Conservation (phyloP, 2,888 invertebrate genomes). For the Epinotia ramella region DNA sequence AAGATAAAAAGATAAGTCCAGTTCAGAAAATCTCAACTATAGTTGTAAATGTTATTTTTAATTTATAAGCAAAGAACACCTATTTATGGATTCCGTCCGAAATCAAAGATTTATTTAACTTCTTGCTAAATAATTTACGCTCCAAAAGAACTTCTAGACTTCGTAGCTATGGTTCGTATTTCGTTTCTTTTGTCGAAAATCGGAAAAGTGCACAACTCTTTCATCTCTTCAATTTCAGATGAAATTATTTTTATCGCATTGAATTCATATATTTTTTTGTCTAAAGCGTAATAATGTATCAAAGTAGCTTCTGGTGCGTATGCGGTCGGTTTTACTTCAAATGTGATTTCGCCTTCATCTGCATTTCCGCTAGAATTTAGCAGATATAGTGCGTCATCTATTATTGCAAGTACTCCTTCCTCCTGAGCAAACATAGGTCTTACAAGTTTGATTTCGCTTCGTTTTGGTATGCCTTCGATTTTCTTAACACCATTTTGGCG, state of each 20-base stretch:
- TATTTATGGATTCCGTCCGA: too few relatives aligned
- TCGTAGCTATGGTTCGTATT: slow-evolving; percentile 31
- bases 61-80: too few relatives aligned
- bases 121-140: not conserved
- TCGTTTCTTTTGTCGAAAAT: slow-evolving; percentile 22
- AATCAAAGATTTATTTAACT: too few relatives aligned
- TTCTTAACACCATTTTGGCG: slow-evolving; percentile 14
- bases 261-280: slow-evolving; percentile 39
- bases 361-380: slow-evolving; percentile 15
- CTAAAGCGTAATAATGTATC: slow-evolving; percentile 31
- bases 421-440: slow-evolving; percentile 30
- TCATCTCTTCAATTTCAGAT: slow-evolving; percentile 3
- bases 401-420: slow-evolving; percentile 13
- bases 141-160: slow-evolving; percentile 36
- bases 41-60: too few relatives aligned
- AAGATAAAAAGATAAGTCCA: too few relatives aligned
- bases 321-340: slow-evolving; percentile 34
- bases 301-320: slow-evolving; percentile 37
- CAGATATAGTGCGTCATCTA: slow-evolving; percentile 25
- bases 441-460: slow-evolving; percentile 17
- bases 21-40: too few relatives aligned
- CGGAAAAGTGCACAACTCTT: not conserved
- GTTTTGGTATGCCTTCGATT: slow-evolving; percentile 19
- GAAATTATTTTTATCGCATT: slow-evolving; percentile 12
- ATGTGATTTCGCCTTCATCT: not conserved